Base-by-base conservation (phyloP, 1,140 invertebrate species). In the Notospermus geniculatus region DNA sequence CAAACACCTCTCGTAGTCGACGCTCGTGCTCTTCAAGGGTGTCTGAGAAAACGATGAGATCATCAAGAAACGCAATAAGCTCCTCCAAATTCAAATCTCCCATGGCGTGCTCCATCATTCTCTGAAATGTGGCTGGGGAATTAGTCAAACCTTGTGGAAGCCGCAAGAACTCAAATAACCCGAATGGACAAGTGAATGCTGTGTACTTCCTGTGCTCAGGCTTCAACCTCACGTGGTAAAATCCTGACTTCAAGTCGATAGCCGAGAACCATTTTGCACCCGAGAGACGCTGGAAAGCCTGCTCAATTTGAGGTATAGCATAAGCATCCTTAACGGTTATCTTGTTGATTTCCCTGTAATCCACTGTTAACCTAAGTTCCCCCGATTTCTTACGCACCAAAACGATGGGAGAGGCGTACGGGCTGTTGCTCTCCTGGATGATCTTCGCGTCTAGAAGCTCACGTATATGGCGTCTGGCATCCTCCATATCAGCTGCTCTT, bases 261-360 rank as follows among this genome's bases (percentile, higher is more conserved):
- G 73, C 71, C 0, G 74, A 70, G 62, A 84, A 85, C 30, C 79
- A 73, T 19, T 61, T 76, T 9, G 69, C 70, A 5, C 78, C 80
- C 0, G 64, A 22, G 0, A 85, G 61, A 5, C 45, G 60, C 13
- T 75, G 59, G 0, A 86, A 58, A 7, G 69, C 66, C 17, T 83
- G 81, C 13, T 84, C 77, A 32, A 86, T 83, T 0, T 71, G 50
- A 0, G 83, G 84, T 4, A 87, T 59, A 69, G 85, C 84, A 68
- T 82, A 87, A 52, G 62, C 70, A 67, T 86, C 84, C 39, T 72
- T 67, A 0, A 75, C 70, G 0, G 77, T 84, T 0, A 54, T 69
- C 57, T n/a, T 13, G 64, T 86, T 86, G n/a, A 86, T 43, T 25
- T 57, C 43, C 32, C 83, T 52, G 65, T 74, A 86, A 69, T 86